Evolutionary conservation across 2,113 vertebrate genomes (phyloP), one percentile per base, ranked within the genome.

Genomic region (Tor tambroides): DNA sequence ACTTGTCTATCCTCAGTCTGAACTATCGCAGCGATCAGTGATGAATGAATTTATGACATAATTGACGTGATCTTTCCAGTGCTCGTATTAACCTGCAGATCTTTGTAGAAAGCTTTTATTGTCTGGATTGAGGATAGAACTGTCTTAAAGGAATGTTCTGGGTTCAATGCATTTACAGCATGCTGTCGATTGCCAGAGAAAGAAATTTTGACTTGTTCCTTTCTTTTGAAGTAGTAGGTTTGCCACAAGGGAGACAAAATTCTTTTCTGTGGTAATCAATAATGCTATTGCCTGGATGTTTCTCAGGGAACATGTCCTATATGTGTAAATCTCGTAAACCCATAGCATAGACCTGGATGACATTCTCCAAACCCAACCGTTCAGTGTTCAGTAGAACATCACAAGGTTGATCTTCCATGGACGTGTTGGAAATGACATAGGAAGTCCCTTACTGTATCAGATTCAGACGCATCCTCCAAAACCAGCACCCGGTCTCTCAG

Each of bases 81-180:
- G 4, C 46, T 23, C 49, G 21, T 17, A 6, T 56, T 56, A 56
- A 21, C 54, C 54, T 21, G 54, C 54, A 7, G 54, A 56, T 21
- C 54, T 35, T 35, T 71, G 30, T 71, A 23, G 77, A 79, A 26
- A 79, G 10, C 30, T 59, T 80, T 63, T 7, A 49, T 76, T 49
- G 74, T 76, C 12, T 76, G 41, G 74, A 76, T 41, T 76, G 74
- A 28, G 41, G 77, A 38, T 35, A n/a, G 19, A 78, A 28, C 46
- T 10, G n/a, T 30, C 4, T 78, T 19, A 10, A 19, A 4, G n/a
- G n/a, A 56, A 56, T 56, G 49, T 35, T 32, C 49, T 4, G 72
- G 21, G 23, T 75, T 75, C 21, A 71, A 15, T 43, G 38, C 38
- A 12, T n/a, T 74, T 74, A 41, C 38, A 23, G 35, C 71, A 74